phyloP scores from a whole-genome alignment of 2,797 vertebrate species.

The Ataeniobius toweri region DNA sequence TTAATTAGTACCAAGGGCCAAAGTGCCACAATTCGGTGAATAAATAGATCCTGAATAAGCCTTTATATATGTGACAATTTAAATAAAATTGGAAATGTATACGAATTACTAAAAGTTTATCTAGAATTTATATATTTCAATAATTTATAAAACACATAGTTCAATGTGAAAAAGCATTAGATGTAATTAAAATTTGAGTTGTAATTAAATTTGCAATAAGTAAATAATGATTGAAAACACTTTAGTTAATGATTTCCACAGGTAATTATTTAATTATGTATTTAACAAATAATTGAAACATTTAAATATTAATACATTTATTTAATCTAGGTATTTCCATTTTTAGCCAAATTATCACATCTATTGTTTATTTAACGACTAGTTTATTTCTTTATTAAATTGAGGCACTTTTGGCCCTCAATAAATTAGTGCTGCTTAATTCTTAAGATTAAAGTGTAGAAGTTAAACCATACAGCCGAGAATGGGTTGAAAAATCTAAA shows the following conservation, averaged over 20 bases:
- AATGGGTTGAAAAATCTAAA: too few relatives aligned
- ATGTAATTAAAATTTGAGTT: too few relatives aligned
- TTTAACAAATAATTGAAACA: neutral
- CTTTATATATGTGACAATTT: neutral
- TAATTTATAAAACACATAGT: neutral
- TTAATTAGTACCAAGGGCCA: conserved; percentile 57
- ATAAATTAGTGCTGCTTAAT: neutral
- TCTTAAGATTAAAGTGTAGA: too few relatives aligned
- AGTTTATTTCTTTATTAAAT: neutral
- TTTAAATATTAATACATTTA: neutral
- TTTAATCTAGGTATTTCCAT: neutral
- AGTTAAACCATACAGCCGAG: too few relatives aligned
- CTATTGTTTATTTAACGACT: neutral
- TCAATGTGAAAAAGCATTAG: neutral
- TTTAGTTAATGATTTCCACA: neutral
- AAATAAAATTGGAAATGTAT: neutral
- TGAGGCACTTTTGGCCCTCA: neutral
- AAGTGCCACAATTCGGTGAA: neutral
- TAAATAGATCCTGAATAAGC: neutral
- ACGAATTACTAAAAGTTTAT: neutral
- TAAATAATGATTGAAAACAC: neutral
- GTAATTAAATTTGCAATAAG: neutral
- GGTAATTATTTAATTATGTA: neutral
- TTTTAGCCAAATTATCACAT: neutral
- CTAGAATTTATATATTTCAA: neutral